A percentile compares a stretch with the other conserved stretches of the same genome.
Evolutionary conservation across 2,888 invertebrate genomes (phyloP).

Genomic region (Pedicia rivosa): DNA sequence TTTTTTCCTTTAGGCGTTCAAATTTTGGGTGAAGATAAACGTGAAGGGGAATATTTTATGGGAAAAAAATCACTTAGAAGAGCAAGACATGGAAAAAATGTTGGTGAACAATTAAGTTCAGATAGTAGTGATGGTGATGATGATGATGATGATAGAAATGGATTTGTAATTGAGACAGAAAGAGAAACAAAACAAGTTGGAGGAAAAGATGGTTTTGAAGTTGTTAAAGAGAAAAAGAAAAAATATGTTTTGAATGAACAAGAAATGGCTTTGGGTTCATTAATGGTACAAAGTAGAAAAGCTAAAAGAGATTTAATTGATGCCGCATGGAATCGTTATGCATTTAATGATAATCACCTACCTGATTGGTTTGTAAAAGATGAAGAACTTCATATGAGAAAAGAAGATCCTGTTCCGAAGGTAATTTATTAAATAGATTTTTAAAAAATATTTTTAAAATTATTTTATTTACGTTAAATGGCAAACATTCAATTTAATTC

Average conservation of each 20-base stretch:
- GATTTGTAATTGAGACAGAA: constrained; percentile 52
- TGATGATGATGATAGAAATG: constrained; percentile 30
- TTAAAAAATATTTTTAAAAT: no score
- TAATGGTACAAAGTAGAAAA: constrained; percentile 83
- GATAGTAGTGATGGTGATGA: constrained; percentile 5
- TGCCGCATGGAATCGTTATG: constrained; percentile 83
- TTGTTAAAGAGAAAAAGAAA: constrained; percentile 13
- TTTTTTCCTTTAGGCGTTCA: no score
- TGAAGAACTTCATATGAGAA: constrained; percentile 78
- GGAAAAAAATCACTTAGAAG: constrained; percentile 28
- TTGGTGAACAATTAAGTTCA: constrained; percentile 13
- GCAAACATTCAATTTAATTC: no score
- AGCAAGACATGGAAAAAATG: constrained; percentile 19
- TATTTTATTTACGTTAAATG: no score
- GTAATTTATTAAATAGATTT: no score
- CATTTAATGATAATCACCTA: constrained; percentile 78
- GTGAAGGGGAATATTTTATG: constrained; percentile 10
- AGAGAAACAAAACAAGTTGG: constrained; percentile 40
- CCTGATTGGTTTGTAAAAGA: constrained; percentile 96
- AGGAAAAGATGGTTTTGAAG: constrained; percentile 23
- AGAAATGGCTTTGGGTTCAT: constrained; percentile 81
- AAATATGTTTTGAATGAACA: constrained; percentile 58
- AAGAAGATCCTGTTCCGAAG: constrained; percentile 70
- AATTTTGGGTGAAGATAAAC: constrained; percentile 20
- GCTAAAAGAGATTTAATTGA: constrained; percentile 79